phyloP scores from a whole-genome alignment of 2,888 invertebrate species.

The Minunthozetes semirufus region DNA sequence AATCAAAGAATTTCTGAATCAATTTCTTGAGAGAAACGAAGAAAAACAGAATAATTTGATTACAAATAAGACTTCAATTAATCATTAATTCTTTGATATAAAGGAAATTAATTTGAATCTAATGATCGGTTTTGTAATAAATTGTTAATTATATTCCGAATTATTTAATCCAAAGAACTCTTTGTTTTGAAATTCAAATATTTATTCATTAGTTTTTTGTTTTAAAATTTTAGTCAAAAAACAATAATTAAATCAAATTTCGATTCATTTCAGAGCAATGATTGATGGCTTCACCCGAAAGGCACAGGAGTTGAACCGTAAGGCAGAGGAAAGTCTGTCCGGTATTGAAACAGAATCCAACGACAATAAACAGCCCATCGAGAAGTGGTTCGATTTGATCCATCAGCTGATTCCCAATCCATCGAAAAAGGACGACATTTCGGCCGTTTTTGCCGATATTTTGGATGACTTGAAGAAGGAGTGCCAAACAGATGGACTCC shows the following conservation, averaged over 20 bases:
- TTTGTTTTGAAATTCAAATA: not conserved
- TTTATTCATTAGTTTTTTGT: not conserved
- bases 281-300: constrained; percentile 19
- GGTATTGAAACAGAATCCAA: not conserved
- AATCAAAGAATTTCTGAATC: not conserved
- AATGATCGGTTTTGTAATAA: too few species aligned
- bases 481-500: not conserved
- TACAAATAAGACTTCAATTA: too few species aligned
- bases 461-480: not conserved
- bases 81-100: too few species aligned
- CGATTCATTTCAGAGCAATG: not conserved
- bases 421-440: constrained; percentile 8
- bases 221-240: not conserved
- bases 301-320: constrained; percentile 1
- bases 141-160: too few species aligned
- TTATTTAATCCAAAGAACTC: too few species aligned
- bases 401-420: not conserved
- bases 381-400: constrained; percentile 22
- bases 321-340: not conserved
- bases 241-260: not conserved
- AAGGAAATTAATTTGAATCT: too few species aligned
- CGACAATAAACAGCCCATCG: constrained; percentile 1
- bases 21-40: too few species aligned
- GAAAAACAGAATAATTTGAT: too few species aligned
- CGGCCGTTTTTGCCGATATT: not conserved